These are phyloP conservation scores for Spheniscus humboldti DNA, from an alignment of 2,797 vertebrate genomes.

Conservation along the genomic window DNA sequence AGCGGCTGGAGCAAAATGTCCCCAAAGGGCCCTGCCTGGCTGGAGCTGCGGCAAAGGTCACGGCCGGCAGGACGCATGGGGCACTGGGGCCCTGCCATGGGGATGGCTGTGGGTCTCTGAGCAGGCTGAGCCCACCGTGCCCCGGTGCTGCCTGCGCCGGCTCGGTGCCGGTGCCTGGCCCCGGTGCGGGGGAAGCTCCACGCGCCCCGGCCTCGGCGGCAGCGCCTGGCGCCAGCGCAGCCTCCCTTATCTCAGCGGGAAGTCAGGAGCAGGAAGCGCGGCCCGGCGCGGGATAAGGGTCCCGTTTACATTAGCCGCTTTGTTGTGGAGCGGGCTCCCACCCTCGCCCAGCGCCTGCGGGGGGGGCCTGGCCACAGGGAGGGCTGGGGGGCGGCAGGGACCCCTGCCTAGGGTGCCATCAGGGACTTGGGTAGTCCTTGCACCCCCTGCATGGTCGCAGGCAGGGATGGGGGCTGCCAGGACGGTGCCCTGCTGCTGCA, in stretches of 20 bases:
- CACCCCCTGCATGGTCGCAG: rapidly evolving
- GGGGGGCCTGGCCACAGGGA: too few species aligned
- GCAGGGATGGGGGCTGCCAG: neutral
- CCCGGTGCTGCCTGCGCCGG: neutral
- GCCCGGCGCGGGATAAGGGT: neutral
- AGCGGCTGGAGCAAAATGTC: neutral
- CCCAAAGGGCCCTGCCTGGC: neutral
- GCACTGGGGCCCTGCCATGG: rapidly evolving
- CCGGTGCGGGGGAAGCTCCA: neutral
- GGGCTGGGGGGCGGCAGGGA: neutral
- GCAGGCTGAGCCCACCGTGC: neutral
- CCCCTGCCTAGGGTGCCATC: neutral
- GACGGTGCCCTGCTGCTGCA: rapidly evolving
- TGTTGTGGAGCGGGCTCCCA: neutral
- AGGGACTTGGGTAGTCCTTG: neutral
- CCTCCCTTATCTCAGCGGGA: constrained; percentile 63
- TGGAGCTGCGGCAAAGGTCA: neutral
- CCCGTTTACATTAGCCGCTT: constrained; percentile 26
- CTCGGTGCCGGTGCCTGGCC: neutral
- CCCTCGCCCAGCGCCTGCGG: rapidly evolving
- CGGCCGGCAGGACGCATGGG: rapidly evolving
- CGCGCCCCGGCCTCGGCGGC: neutral
- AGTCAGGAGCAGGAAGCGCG: constrained; percentile 61
- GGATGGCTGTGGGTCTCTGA: neutral
- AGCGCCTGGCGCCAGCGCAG: constrained; percentile 50